Conservation (phyloP, 2,797 vertebrate species). For the Tenualosa thibaudeaui region DNA sequence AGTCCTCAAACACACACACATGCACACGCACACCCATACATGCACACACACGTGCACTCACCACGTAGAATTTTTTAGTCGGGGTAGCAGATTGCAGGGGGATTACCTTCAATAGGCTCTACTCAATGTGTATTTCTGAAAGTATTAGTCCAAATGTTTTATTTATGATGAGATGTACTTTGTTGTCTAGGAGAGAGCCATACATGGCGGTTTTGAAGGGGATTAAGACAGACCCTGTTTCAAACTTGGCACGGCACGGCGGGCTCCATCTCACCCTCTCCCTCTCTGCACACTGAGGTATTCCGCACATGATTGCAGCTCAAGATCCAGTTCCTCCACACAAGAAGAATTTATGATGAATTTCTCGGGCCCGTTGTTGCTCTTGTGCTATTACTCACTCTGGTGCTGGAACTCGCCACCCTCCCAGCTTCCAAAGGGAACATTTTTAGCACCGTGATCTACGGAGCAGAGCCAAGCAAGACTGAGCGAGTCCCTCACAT, state of each 20-base stretch:
- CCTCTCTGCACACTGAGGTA: constrained; percentile 44
- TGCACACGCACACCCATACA: constrained; percentile 35
- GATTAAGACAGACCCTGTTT: constrained; percentile 51
- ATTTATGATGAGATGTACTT: constrained; percentile 58
- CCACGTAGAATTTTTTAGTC: constrained; percentile 53
- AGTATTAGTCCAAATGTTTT: constrained; percentile 61
- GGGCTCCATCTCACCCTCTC: constrained; percentile 6
- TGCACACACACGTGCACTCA: constrained; percentile 33
- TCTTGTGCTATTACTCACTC: constrained; percentile 49
- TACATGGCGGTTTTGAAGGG: constrained; percentile 50
- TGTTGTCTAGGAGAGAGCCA: constrained; percentile 50
- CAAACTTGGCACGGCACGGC: constrained; percentile 32
- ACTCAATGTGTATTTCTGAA: constrained; percentile 69
- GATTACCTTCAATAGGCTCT: constrained; percentile 48
- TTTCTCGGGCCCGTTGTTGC: constrained; percentile 47
- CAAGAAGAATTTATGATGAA: constrained; percentile 63
- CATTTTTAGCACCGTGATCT: constrained; percentile 44
- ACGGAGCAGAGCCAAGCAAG: constrained; percentile 10
- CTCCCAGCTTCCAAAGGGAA: constrained; percentile 30
- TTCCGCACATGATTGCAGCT: constrained; percentile 60
- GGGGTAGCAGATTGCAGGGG: constrained; percentile 47
- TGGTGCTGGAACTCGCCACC: constrained; percentile 32
- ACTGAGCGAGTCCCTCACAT: background rate
- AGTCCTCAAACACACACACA: constrained; percentile 43
- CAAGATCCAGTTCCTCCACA: constrained; percentile 54